Base-by-base conservation (phyloP, 1,140 invertebrate genomes). In the Dendrolimus punctatus region DNA sequence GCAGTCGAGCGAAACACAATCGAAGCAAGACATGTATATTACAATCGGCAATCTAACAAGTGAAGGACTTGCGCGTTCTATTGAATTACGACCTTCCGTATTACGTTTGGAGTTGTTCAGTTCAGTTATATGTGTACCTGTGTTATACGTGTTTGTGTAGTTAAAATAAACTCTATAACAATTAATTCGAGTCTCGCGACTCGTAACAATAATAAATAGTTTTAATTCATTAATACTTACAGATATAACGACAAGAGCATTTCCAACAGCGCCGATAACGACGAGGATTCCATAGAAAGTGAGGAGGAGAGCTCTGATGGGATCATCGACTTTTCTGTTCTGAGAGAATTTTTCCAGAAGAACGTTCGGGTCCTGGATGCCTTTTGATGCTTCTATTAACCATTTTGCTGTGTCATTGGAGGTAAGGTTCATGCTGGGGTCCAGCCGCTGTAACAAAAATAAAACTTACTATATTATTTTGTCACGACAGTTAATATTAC, bases 211-310 rank as follows among this genome's bases (percentile, higher is more conserved):
- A 53, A 46, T 58, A 60, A 52, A 42, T 43, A 52, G 23, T 23
- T 23, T 23, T 23, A 1, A 23, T 23, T 2, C 23, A 43, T 46
- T 55, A 45, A 53, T 59, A 80, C 84, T 87, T 73, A 94, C 93
- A 39, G 93, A 93, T 57, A 91, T 89, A 61, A 95, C 94, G 52
- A 96, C 95, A 5, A 96, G 87, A 9, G 90, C 91, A 81, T 96
- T 96, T 38, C 95, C 95, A 47, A 92, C 80, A 6, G 93, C 90
- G 6, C 95, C 95, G 50, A 95, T 90, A 4, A 93, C 78, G 54
- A 96, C 95, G 39, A 96, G 86, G 6, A 93, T 73, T 1, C 90
- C 87, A 79, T 95, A 96, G 62, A 92, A 90, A 0, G 89, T 81
- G 38, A 95, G 91, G 0, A 96, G 89, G 3, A 89, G 69, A 23